A percentile compares a stretch with the other conserved stretches of the same genome.
Conservation (phyloP, 2,113 vertebrate species). For the Oceanodroma tethys region DNA sequence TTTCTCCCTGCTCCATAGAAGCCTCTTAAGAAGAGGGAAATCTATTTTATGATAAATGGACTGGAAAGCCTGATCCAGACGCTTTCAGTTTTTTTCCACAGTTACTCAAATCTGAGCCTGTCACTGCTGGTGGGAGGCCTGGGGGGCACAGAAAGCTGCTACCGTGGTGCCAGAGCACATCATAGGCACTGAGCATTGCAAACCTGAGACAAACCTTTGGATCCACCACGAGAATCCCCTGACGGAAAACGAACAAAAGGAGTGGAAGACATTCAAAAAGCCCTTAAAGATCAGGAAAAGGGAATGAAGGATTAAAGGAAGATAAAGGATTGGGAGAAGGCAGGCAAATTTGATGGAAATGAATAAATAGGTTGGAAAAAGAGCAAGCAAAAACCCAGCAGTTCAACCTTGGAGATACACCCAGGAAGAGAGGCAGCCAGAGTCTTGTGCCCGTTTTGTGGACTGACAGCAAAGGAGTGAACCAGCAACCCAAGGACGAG, state of each 20-base stretch:
- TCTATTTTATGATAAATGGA: not conserved
- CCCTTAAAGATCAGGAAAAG: not conserved
- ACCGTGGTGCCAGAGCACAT: not conserved
- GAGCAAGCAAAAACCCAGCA: not conserved
- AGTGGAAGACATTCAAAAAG: not conserved
- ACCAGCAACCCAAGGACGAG: not conserved
- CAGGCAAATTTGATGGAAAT: not conserved
- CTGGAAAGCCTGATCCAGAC: not conserved
- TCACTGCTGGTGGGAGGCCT: not conserved
- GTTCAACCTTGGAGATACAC: fast-evolving
- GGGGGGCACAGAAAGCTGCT: not conserved
- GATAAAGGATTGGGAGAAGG: not conserved
- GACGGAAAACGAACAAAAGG: not conserved
- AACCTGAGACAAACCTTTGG: not conserved
- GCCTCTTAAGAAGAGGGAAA: not conserved
- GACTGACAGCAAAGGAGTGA: not conserved
- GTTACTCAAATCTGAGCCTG: not conserved
- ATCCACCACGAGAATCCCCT: not conserved
- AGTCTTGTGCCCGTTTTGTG: not conserved
- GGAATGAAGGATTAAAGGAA: not conserved
- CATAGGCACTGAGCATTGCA: not conserved
- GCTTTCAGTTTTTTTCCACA: not conserved
- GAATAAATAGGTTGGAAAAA: not conserved
- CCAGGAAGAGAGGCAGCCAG: too few species aligned
- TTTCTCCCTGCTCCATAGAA: not conserved